Base-by-base conservation (phyloP, 2,797 vertebrate genomes). In the Sebastes vulpes region DNA sequence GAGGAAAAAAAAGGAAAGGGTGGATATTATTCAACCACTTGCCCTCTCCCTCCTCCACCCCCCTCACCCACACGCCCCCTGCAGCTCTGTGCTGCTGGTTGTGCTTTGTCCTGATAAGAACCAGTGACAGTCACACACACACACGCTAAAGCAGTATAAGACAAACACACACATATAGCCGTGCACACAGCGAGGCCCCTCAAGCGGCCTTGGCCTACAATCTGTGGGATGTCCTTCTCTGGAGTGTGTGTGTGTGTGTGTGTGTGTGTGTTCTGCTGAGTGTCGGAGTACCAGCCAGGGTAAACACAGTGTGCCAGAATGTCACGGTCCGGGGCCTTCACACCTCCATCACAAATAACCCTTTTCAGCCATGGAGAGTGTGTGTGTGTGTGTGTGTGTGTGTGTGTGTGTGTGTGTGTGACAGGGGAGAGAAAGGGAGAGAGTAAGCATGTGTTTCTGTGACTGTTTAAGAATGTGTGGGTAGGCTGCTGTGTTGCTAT, bases 281-380 rank as follows among this genome's bases (percentile, higher is more conserved):
- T 86, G 90, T 92, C 88, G 78, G 87, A 82, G 80, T 77, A 84
- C 76, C 77, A 84, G 89, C 90, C 89, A 90, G 88, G 77, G 84
- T 92, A 94, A 94, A 95, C 93, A 89, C 85, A 76, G 81, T 68
- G 60, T 86, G 85, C 90, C 93, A 94, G 88, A 93, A 92, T 90
- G 91, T 94, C 92, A 91, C 83, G 61, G 89, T 90, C 86, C 71
- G 3, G 77, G 81, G 89, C 87, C 90, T 90, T 93, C 88, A 88
- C 92, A 92, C 94, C 94, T 93, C 84, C 70, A 75, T 93, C 87
- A 86, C 88, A 94, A 94, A 91, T 89, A 93, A 89, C 89, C 83
- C 90, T 85, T 46, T 87, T 90, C 92, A 87, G 79, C 89, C 81
- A 65, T 66, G 70, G 38, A 64, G 68, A 52, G 68, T 23, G 54